Conservation (phyloP, 2,888 invertebrate species). For the Orthonychiurus folsomi region DNA sequence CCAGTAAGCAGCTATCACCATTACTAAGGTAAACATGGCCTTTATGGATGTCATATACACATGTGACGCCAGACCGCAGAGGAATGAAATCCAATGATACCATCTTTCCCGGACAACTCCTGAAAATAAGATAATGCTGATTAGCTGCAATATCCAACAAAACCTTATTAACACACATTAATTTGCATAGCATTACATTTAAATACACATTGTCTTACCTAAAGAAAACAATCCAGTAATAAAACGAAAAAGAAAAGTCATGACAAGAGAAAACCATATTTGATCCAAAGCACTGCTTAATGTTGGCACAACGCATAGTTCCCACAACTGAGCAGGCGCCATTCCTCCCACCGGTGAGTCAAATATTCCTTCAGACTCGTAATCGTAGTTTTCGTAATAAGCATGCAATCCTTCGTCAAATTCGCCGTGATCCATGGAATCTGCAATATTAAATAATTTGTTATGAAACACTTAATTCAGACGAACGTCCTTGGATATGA, state of each 20-base stretch:
- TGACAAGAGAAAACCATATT: constrained; percentile 41
- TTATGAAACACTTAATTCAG: neutral
- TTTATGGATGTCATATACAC: too few species aligned
- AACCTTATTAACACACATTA: too few species aligned
- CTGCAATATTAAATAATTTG: neutral
- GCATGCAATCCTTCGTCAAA: neutral
- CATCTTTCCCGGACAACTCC: too few species aligned
- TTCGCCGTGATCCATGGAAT: neutral
- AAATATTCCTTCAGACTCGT: constrained; percentile 22
- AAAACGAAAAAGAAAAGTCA: constrained; percentile 41
- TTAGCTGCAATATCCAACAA: too few species aligned
- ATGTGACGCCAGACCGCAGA: too few species aligned
- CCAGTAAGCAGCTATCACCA: too few species aligned
- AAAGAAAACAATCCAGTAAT: constrained; percentile 40
- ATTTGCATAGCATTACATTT: too few species aligned
- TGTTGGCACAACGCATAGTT: constrained; percentile 42
- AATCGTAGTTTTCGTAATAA: neutral
- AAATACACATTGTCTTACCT: too few species aligned
- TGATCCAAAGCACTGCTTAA: constrained; percentile 41
- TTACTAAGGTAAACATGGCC: too few species aligned
- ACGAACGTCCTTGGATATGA: too few species aligned
- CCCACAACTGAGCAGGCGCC: constrained; percentile 37
- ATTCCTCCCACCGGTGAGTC: constrained; percentile 34
- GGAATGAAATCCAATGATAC: too few species aligned
- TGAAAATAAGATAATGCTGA: too few species aligned